Conservation (phyloP, 2,797 vertebrate species). For the Pyrocephalus nanus region DNA sequence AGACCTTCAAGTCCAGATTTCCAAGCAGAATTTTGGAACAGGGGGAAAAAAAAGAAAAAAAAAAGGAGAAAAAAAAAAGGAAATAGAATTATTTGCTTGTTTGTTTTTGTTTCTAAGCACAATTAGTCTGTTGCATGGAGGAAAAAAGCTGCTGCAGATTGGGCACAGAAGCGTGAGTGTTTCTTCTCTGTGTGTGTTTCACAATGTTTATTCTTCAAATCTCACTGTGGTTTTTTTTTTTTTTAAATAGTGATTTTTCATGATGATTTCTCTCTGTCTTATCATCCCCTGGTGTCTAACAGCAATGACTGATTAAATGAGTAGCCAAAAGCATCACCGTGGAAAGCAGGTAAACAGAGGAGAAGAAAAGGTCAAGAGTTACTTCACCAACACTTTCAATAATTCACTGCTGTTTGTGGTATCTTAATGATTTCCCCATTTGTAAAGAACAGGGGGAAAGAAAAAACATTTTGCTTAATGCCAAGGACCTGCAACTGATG, state of each 20-base stretch:
- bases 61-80: fast-evolving
- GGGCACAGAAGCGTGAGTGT: background rate
- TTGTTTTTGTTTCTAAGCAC: background rate
- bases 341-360: background rate
- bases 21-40: background rate
- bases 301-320: background rate
- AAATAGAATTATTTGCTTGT: background rate
- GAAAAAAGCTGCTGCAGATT: background rate
- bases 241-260: background rate
- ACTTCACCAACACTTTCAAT: background rate
- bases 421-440: background rate
- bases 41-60: background rate
- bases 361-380: conserved; percentile 1
- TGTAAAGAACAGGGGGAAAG: background rate
- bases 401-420: background rate
- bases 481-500: background rate
- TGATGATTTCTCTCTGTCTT: background rate
- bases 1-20: background rate
- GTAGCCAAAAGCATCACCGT: background rate
- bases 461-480: background rate
- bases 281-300: background rate
- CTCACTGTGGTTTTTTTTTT: background rate
- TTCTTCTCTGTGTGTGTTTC: background rate
- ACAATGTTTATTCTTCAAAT: background rate
- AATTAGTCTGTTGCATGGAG: background rate